Evolutionary conservation across 2,113 vertebrate genomes (phyloP).

Genomic region (Cheirogaleus medius): DNA sequence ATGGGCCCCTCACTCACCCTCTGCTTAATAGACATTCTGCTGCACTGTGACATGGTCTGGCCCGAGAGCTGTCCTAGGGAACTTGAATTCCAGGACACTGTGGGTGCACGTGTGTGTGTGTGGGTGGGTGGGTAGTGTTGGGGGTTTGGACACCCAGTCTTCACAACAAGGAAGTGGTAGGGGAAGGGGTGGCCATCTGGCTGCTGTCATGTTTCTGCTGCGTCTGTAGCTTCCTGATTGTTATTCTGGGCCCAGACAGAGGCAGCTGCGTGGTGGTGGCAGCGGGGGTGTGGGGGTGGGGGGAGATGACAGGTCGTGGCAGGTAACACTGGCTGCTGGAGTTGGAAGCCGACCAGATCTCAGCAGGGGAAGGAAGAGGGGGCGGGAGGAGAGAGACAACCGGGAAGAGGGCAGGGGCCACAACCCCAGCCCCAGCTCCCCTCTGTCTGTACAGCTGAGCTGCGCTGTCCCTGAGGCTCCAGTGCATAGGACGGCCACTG

Average conservation of each 20-base stretch:
- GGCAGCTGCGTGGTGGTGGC: constrained; percentile 74
- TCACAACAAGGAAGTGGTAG: background rate
- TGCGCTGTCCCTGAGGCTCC: background rate
- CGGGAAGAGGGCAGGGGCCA: too few relatives aligned
- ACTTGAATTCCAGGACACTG: background rate
- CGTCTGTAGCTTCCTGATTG: constrained; percentile 58
- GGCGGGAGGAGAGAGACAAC: background rate
- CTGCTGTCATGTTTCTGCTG: background rate
- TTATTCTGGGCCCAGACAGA: constrained; percentile 59
- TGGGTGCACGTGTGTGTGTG: background rate
- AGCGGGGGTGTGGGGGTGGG: background rate
- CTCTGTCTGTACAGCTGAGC: background rate
- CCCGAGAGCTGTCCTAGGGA: background rate
- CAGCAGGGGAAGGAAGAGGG: background rate
- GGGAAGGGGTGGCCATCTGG: background rate
- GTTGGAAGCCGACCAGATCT: background rate
- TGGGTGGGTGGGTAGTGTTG: too few relatives aligned
- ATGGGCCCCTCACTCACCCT: background rate
- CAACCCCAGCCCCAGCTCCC: too few relatives aligned
- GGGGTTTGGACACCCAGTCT: background rate
- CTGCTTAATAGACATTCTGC: background rate
- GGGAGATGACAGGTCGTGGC: constrained; percentile 73
- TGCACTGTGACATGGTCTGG: background rate
- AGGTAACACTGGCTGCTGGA: constrained; percentile 64
- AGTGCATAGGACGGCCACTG: rapidly evolving